Percentiles rank a stretch among this genome's conserved stretches.
These are phyloP conservation scores for Anthoscopus minutus DNA, from an alignment of 2,113 vertebrate genomes.

Conservation along the genomic window DNA sequence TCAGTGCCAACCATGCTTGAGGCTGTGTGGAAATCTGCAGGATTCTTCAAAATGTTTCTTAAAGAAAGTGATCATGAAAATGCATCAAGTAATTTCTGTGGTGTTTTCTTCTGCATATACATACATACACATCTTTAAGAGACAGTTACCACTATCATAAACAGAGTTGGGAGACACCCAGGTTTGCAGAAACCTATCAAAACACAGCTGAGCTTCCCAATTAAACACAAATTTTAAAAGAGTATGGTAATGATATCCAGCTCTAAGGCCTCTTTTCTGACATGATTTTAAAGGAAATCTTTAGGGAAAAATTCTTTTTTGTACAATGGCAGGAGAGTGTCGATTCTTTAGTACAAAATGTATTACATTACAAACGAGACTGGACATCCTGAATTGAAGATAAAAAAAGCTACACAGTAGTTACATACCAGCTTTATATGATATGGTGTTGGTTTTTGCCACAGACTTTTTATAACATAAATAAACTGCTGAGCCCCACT, in stretches of 20 bases:
- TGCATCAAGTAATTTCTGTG: background rate
- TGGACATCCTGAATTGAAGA: background rate
- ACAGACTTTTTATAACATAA: slow-evolving; percentile 98
- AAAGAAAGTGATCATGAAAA: background rate
- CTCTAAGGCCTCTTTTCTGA: background rate
- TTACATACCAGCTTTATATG: slow-evolving; percentile 94
- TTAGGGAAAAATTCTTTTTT: background rate
- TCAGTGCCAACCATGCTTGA: background rate
- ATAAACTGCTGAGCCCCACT: slow-evolving; percentile 97
- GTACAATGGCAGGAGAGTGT: background rate
- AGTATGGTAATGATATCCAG: background rate
- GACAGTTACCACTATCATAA: background rate
- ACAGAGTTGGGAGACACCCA: background rate
- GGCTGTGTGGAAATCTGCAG: background rate
- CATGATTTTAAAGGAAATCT: background rate
- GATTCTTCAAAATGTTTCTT: background rate
- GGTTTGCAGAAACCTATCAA: background rate
- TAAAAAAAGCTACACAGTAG: background rate
- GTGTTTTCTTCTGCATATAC: background rate
- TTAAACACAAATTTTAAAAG: background rate
- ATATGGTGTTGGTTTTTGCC: slow-evolving; percentile 95
- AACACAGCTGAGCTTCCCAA: background rate
- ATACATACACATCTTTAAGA: background rate
- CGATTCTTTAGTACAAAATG: background rate
- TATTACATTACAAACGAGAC: background rate